Evolutionary conservation across 2,888 invertebrate genomes (phyloP).

Genomic region (Corbicula japonica): DNA sequence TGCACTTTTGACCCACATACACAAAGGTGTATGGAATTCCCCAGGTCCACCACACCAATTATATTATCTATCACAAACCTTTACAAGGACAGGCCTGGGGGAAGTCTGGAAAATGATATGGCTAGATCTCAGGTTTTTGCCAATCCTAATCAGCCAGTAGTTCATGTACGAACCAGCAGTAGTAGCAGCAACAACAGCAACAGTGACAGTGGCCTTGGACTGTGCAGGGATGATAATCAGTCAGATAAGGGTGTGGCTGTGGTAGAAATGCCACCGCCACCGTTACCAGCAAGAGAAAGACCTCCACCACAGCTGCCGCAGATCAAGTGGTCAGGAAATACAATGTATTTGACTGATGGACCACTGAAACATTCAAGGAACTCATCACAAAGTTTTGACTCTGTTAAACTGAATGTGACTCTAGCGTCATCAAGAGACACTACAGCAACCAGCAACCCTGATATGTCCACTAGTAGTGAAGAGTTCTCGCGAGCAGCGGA

Average conservation of each 20-base stretch:
- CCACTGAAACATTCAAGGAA: conserved; percentile 67
- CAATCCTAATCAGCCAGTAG: conserved; percentile 71
- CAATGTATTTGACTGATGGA: conserved; percentile 61
- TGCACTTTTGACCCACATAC: conserved; percentile 87
- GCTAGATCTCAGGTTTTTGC: conserved; percentile 81
- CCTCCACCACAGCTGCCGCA: conserved; percentile 53
- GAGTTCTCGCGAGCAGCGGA: conserved; percentile 72
- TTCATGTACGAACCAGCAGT: conserved; percentile 88
- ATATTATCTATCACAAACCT: conserved; percentile 89
- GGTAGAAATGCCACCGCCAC: conserved; percentile 50
- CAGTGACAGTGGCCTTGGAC: conserved; percentile 95
- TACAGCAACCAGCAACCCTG: conserved; percentile 50
- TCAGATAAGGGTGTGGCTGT: conserved; percentile 75
- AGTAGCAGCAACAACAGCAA: conserved; percentile 94
- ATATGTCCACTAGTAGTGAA: conserved; percentile 74
- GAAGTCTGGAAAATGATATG: conserved; percentile 78
- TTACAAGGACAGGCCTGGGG: conserved; percentile 86
- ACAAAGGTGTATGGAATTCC: conserved; percentile 94
- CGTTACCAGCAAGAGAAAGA: conserved; percentile 52
- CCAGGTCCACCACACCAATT: conserved; percentile 92
- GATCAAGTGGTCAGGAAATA: conserved; percentile 67
- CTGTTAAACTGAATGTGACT: conserved; percentile 27
- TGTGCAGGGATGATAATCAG: conserved; percentile 77
- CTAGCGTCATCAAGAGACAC: conserved; percentile 63
- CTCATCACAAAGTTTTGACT: conserved; percentile 5